These are phyloP conservation scores for Poicephalus meyeri DNA, from an alignment of 2,113 vertebrate species.

Conservation along the genomic window DNA sequence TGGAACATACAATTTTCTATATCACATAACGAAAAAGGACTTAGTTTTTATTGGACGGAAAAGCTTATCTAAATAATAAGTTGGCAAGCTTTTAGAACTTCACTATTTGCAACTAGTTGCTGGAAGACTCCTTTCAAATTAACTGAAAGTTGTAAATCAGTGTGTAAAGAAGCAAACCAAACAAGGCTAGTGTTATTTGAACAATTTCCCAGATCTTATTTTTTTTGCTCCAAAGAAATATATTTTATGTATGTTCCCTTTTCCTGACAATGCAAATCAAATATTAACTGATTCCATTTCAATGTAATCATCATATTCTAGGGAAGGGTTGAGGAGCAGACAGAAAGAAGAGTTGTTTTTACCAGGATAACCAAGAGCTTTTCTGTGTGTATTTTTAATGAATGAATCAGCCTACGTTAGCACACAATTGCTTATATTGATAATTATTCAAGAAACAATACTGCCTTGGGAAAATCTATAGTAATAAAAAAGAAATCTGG, in stretches of 20 bases:
- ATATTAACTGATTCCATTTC: constrained; percentile 38
- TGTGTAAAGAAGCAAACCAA: background rate
- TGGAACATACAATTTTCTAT: background rate
- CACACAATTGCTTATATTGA: constrained; percentile 60
- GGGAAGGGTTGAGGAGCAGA: background rate
- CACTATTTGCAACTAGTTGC: background rate
- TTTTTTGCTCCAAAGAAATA: background rate
- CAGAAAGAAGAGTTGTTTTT: constrained; percentile 46
- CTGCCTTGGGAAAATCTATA: constrained; percentile 58
- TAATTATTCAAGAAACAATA: constrained; percentile 71
- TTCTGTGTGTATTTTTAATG: constrained; percentile 46
- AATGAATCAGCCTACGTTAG: constrained; percentile 47
- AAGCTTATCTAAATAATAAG: background rate
- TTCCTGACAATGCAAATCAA: constrained; percentile 34
- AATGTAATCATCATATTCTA: constrained; percentile 1
- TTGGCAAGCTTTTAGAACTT: background rate
- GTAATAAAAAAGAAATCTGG: constrained; percentile 50
- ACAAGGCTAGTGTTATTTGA: background rate
- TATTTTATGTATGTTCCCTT: background rate
- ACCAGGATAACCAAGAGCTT: constrained; percentile 7
- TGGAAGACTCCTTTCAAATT: background rate
- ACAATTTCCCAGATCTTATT: background rate
- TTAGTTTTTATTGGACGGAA: background rate
- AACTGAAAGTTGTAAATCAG: background rate
- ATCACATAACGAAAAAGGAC: background rate